Percentiles rank a stretch among this genome's conserved stretches.
These are phyloP conservation scores for Pycnonotus jocosus DNA, from an alignment of 2,113 vertebrate genomes.

Conservation along the genomic window DNA sequence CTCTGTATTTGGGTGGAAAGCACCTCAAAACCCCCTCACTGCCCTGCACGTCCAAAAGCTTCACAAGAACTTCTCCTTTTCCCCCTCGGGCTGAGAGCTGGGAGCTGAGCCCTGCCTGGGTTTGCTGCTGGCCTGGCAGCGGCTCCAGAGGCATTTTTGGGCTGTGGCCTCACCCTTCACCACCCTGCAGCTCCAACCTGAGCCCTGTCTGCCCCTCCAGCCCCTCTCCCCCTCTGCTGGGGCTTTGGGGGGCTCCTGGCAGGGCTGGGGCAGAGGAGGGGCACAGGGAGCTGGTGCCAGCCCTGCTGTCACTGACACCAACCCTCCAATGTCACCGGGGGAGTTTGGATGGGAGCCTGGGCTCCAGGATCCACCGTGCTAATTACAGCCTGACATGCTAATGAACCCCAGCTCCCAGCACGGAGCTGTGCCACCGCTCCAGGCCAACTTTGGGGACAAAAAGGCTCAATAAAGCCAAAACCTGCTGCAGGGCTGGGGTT, in stretches of 20 bases:
- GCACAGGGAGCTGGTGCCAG: accelerated
- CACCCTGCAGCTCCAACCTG: not conserved
- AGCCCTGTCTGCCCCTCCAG: not conserved
- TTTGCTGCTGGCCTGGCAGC: not conserved
- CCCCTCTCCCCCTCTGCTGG: not conserved
- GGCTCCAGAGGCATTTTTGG: not conserved
- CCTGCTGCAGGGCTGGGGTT: not conserved
- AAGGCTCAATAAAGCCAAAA: not conserved
- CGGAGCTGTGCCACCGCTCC: not conserved
- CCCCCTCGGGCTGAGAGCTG: not conserved
- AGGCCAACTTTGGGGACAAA: not conserved
- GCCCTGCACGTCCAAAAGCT: accelerated
- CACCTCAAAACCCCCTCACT: accelerated
- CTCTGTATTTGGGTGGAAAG: not conserved
- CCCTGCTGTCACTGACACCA: not conserved
- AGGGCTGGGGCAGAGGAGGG: not conserved
- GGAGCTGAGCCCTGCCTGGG: not conserved
- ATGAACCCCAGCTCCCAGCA: not conserved
- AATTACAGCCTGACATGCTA: not conserved
- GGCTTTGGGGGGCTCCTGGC: not conserved
- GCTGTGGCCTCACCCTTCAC: not conserved
- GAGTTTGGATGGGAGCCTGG: not conserved
- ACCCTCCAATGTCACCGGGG: not conserved
- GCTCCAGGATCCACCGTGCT: not conserved
- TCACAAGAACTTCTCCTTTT: not conserved